Conservation (phyloP, 2,797 vertebrate genomes). For the Danio choprae region DNA sequence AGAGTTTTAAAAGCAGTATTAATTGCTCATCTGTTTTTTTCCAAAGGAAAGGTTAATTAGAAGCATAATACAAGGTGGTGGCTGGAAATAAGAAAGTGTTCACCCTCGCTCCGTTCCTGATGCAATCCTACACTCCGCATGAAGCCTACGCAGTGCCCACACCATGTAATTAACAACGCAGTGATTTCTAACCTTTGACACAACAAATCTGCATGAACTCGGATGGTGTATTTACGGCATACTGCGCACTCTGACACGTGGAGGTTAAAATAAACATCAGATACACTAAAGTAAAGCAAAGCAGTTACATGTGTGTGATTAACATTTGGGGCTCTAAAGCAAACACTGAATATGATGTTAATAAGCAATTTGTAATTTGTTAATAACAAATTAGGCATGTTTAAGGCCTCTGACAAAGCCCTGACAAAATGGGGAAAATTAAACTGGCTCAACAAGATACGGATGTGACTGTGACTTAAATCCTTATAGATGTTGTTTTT, state of each 20-base stretch:
- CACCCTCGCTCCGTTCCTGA: slow-evolving; percentile 8
- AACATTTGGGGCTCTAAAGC: not conserved
- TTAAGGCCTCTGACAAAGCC: not conserved
- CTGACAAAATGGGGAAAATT: not conserved
- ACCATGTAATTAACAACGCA: slow-evolving; percentile 44
- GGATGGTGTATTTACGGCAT: slow-evolving; percentile 10
- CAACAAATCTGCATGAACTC: slow-evolving; percentile 17
- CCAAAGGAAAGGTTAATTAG: slow-evolving; percentile 63
- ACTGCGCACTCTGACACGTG: not conserved
- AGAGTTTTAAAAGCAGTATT: slow-evolving; percentile 64
- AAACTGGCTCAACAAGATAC: not conserved
- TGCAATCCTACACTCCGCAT: slow-evolving; percentile 13
- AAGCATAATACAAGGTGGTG: slow-evolving; percentile 40
- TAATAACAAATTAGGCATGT: not conserved
- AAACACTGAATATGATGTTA: not conserved
- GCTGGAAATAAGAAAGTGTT: slow-evolving; percentile 15
- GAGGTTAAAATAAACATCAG: slow-evolving; percentile 14
- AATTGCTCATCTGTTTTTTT: slow-evolving; percentile 67
- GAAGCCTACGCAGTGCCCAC: slow-evolving; percentile 24
- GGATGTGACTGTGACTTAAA: not conserved
- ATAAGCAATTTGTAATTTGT: not conserved
- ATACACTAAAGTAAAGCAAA: not conserved
- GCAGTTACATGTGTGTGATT: not conserved
- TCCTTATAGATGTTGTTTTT: not conserved
- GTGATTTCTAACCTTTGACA: slow-evolving; percentile 38